Evolutionary conservation across 2,888 invertebrate species (phyloP).

Genomic region (Amphimallon solstitiale): DNA sequence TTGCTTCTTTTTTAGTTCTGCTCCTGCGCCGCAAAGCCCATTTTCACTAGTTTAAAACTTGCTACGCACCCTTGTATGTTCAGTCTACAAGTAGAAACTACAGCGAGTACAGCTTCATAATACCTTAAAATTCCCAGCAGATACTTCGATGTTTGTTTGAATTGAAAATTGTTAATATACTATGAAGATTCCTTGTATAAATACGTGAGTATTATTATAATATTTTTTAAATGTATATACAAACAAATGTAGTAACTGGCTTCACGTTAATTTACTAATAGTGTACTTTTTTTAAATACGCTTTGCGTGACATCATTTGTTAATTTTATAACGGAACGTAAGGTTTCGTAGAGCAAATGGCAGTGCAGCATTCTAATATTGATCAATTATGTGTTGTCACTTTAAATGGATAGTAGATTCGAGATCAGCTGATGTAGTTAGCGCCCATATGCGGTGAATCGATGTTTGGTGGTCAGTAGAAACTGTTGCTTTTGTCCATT

Average conservation of each 20-base stretch:
- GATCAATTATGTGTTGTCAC: slow-evolving; percentile 10
- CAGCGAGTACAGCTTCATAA: not conserved
- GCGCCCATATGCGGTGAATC: not conserved
- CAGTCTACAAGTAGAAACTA: slow-evolving; percentile 6
- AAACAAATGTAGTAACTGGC: too few relatives aligned
- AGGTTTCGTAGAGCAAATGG: not conserved
- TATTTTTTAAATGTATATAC: too few relatives aligned
- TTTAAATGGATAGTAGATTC: slow-evolving; percentile 11
- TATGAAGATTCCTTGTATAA: slow-evolving; percentile 31
- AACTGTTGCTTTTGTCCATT: slow-evolving; percentile 36
- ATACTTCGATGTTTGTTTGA: slow-evolving; percentile 24
- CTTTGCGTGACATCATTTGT: too few relatives aligned
- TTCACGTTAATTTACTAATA: too few relatives aligned
- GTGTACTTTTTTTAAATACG: too few relatives aligned
- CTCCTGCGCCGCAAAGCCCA: slow-evolving; percentile 4
- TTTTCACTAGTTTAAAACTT: slow-evolving; percentile 29
- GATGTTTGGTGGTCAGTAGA: slow-evolving; percentile 20
- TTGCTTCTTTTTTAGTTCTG: slow-evolving; percentile 33
- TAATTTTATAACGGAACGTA: not conserved
- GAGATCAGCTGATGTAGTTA: slow-evolving; percentile 20
- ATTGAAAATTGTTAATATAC: not conserved
- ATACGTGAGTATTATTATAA: slow-evolving; percentile 36
- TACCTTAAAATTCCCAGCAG: not conserved
- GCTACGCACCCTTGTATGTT: slow-evolving; percentile 32
- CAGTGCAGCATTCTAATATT: not conserved